Conservation (phyloP, 2,888 invertebrate genomes). For the Cheilosia soror region DNA sequence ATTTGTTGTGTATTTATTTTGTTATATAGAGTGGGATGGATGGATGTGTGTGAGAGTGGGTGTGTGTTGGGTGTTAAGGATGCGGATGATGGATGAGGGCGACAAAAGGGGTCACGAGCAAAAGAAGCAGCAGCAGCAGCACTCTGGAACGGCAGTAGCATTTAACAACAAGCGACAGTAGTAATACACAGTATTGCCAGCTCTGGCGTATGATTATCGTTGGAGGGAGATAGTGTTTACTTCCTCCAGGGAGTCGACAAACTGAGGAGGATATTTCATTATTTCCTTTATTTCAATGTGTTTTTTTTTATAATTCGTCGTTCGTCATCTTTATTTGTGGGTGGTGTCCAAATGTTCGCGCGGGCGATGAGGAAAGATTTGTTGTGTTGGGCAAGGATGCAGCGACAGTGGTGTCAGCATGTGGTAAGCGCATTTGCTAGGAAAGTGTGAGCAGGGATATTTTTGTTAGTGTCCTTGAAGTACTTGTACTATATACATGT, state of each 20-base stretch:
- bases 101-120: conserved; percentile 41
- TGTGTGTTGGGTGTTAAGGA: conserved; percentile 41
- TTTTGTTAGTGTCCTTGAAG: conserved; percentile 67
- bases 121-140: conserved; percentile 25
- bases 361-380: conserved; percentile 6
- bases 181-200: conserved; percentile 49
- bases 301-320: conserved; percentile 27
- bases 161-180: conserved; percentile 42
- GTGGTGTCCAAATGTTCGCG: conserved; percentile 2
- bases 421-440: conserved; percentile 57
- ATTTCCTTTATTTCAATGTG: conserved; percentile 17
- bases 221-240: conserved; percentile 41
- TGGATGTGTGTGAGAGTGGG: not conserved
- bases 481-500: not conserved
- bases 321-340: conserved; percentile 65
- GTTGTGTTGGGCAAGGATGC: conserved; percentile 42
- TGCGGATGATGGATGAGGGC: conserved; percentile 46
- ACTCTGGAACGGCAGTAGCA: conserved; percentile 23
- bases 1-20: conserved; percentile 56
- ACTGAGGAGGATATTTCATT: conserved; percentile 60
- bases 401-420: conserved; percentile 37
- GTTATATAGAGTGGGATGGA: not conserved
- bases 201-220: not conserved
- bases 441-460: conserved; percentile 63
- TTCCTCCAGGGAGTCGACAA: conserved; percentile 53